These are phyloP conservation scores for Dolichomitus sp. DNA, from an alignment of 2,888 invertebrate species.

Conservation along the genomic window DNA sequence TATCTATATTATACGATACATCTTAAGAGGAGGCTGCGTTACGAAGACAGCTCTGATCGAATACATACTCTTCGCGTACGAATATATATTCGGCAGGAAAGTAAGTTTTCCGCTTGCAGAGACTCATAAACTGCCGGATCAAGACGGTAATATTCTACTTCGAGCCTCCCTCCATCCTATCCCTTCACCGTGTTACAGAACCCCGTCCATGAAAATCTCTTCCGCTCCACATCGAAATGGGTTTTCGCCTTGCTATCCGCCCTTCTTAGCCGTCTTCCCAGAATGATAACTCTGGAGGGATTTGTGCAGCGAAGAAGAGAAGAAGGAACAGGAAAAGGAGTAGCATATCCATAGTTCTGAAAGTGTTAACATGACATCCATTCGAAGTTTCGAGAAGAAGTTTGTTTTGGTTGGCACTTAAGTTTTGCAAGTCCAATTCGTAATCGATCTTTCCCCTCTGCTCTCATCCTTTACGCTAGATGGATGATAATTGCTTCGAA, in stretches of 20 bases:
- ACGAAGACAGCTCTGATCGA: slow-evolving; percentile 26
- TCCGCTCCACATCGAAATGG: slow-evolving; percentile 29
- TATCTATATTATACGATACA: not conserved
- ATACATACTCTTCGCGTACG: not conserved
- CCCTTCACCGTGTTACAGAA: not conserved
- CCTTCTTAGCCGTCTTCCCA: not conserved
- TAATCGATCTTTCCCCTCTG: not conserved
- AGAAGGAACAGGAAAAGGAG: not conserved
- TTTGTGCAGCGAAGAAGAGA: slow-evolving; percentile 13
- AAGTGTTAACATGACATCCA: not conserved
- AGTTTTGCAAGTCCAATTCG: not conserved
- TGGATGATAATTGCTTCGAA: not conserved
- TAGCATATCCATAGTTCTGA: not conserved
- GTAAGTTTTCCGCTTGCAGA: slow-evolving; percentile 5
- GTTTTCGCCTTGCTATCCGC: not conserved
- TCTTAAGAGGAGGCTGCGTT: slow-evolving; percentile 9
- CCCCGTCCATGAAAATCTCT: slow-evolving; percentile 30
- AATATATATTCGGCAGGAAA: not conserved
- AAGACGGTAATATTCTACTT: slow-evolving; percentile 35
- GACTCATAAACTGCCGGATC: slow-evolving; percentile 39
- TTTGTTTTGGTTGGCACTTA: not conserved
- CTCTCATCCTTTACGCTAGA: not conserved
- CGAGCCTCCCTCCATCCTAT: not conserved
- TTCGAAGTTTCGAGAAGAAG: not conserved
- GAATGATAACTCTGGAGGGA: slow-evolving; percentile 13